A percentile compares a stretch with the other conserved stretches of the same genome.
Evolutionary conservation across 2,113 vertebrate genomes (phyloP).

Genomic region (Peromyscus maniculatus): DNA sequence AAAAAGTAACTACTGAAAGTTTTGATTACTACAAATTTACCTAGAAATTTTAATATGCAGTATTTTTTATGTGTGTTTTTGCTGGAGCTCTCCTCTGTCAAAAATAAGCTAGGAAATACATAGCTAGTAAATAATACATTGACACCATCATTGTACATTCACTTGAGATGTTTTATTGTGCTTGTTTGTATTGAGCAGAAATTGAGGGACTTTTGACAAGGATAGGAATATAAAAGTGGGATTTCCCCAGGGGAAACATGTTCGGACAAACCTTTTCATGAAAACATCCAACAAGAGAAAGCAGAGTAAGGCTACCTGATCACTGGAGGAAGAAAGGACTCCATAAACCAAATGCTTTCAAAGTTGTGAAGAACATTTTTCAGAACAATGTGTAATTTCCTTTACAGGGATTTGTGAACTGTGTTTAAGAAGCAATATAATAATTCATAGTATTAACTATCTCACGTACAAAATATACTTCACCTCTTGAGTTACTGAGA

Average conservation of each 20-base stretch:
- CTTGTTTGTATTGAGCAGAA: neutral
- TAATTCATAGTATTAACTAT: neutral
- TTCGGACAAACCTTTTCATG: neutral
- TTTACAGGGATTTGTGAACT: neutral
- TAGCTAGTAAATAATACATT: too few relatives aligned
- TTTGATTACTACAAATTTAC: neutral
- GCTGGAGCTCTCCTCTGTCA: neutral
- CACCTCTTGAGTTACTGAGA: neutral
- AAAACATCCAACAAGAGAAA: neutral
- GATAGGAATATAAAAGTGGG: neutral
- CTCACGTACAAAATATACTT: constrained; percentile 16
- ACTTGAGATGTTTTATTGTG: neutral
- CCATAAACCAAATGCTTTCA: neutral
- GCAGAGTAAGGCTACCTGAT: neutral
- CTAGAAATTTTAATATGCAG: neutral
- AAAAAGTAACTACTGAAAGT: neutral
- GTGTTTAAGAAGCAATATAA: neutral
- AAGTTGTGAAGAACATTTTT: neutral
- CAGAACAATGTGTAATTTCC: neutral
- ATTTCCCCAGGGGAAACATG: neutral
- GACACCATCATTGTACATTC: neutral
- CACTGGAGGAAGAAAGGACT: neutral
- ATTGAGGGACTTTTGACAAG: neutral
- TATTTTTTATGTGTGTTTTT: neutral
- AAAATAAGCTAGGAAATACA: too few relatives aligned